Evolutionary conservation across 2,888 invertebrate genomes (phyloP).

Genomic region (Ormyrus labotus): DNA sequence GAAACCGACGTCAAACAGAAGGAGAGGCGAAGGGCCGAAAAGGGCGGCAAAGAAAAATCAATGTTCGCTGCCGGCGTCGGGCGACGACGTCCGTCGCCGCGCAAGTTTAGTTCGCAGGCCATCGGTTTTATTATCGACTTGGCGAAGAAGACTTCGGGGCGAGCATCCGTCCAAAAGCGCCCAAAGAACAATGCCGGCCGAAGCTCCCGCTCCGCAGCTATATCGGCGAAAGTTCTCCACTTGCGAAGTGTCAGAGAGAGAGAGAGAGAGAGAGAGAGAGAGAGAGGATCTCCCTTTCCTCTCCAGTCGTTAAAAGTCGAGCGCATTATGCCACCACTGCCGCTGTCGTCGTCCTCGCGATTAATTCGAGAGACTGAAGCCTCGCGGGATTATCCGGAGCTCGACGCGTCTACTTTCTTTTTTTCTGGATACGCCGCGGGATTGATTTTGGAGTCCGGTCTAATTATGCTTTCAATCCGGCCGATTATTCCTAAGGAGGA

Average conservation of each 20-base stretch:
- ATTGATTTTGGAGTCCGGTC: neutral
- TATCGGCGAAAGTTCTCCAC: neutral
- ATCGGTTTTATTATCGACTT: too few species aligned
- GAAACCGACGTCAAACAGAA: too few species aligned
- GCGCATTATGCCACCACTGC: neutral
- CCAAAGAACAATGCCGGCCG: too few species aligned
- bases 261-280: too few species aligned
- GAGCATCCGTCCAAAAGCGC: too few species aligned
- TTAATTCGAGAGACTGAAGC: neutral
- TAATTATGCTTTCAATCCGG: slow-evolving; percentile 16
- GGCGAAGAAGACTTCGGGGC: too few species aligned
- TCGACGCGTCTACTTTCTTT: neutral
- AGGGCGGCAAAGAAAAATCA: too few species aligned
- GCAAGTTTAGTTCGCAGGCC: too few species aligned
- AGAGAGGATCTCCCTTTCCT: neutral
- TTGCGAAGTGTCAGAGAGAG: neutral
- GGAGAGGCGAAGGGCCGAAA: too few species aligned
- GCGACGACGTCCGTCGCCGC: too few species aligned
- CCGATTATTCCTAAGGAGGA: neutral
- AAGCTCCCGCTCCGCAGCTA: neutral
- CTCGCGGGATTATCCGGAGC: neutral
- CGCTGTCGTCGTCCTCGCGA: neutral
- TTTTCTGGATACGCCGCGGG: neutral
- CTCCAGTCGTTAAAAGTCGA: neutral
- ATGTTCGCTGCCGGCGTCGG: too few species aligned